Percentiles rank a stretch among this genome's conserved stretches.
Conservation (phyloP, 2,888 invertebrate species). For the Plebejus anna region DNA sequence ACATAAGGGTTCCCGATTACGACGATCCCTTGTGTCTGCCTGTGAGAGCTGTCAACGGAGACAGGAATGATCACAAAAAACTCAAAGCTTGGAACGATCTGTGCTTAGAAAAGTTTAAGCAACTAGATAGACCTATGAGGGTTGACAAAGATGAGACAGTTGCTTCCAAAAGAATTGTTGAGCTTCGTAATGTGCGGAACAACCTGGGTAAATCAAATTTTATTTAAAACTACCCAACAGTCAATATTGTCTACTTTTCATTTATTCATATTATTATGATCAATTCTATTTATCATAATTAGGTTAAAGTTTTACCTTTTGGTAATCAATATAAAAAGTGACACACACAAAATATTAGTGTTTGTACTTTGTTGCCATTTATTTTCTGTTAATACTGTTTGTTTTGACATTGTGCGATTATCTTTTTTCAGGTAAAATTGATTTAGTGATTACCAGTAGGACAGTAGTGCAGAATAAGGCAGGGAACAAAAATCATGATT, state of each 20-base stretch:
- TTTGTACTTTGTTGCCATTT: not conserved
- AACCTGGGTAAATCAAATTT: constrained; percentile 48
- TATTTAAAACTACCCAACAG: not conserved
- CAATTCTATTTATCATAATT: too few relatives aligned
- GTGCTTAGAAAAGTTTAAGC: constrained; percentile 60
- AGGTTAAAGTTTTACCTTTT: too few relatives aligned
- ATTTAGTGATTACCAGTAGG: constrained; percentile 62
- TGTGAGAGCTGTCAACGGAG: constrained; percentile 52
- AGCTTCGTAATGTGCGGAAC: constrained; percentile 57
- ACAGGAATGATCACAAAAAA: constrained; percentile 49
- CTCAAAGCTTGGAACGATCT: constrained; percentile 63
- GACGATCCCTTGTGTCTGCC: constrained; percentile 68
- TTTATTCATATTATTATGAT: too few relatives aligned
- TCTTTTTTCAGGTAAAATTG: constrained; percentile 44
- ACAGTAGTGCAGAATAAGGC: constrained; percentile 50
- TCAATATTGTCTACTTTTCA: too few relatives aligned
- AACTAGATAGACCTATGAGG: constrained; percentile 49
- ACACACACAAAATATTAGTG: not conserved
- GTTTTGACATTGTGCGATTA: not conserved
- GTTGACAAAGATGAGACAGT: constrained; percentile 50
- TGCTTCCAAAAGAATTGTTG: constrained; percentile 53
- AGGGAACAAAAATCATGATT: constrained; percentile 56
- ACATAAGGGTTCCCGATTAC: constrained; percentile 63
- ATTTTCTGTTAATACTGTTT: not conserved
- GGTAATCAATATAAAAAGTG: too few relatives aligned